Conservation (phyloP, 2,113 vertebrate species). For the Lepisosteus oculatus region DNA sequence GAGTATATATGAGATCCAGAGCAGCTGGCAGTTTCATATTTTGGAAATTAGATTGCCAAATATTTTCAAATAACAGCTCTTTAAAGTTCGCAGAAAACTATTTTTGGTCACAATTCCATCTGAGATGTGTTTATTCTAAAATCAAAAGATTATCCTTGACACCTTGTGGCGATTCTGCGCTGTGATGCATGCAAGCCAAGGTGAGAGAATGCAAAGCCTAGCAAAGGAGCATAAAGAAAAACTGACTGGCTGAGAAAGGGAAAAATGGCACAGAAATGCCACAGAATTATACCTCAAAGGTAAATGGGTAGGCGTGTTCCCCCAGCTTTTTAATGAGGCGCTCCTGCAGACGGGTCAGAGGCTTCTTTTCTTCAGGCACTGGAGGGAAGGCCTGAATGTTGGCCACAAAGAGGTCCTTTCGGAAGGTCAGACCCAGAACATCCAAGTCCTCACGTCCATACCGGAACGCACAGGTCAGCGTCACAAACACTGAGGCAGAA, state of each 20-base stretch:
- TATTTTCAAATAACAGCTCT: too few species aligned
- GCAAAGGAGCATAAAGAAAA: not conserved
- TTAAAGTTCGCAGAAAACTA: too few species aligned
- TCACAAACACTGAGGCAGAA: conserved; percentile 80
- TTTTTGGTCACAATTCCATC: too few species aligned
- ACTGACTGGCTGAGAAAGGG: not conserved
- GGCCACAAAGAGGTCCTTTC: conserved; percentile 90
- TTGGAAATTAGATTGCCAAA: too few species aligned
- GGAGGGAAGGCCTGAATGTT: conserved; percentile 88
- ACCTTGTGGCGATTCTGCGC: too few species aligned
- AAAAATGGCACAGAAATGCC: not conserved
- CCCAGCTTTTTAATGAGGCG: conserved; percentile 92
- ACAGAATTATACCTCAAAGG: conserved; percentile 73
- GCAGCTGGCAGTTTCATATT: too few species aligned
- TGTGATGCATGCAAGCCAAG: too few species aligned
- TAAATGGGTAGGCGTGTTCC: conserved; percentile 90
- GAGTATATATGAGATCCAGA: too few species aligned
- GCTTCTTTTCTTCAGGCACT: conserved; percentile 73
- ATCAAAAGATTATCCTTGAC: too few species aligned
- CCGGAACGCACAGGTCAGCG: conserved; percentile 91
- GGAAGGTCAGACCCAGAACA: conserved; percentile 89
- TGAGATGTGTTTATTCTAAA: too few species aligned
- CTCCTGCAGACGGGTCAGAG: conserved; percentile 86
- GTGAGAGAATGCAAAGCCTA: too few species aligned
- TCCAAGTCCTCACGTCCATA: conserved; percentile 94